phyloP scores from a whole-genome alignment of 2,113 vertebrate species.

The Thunnus maccoyii region DNA sequence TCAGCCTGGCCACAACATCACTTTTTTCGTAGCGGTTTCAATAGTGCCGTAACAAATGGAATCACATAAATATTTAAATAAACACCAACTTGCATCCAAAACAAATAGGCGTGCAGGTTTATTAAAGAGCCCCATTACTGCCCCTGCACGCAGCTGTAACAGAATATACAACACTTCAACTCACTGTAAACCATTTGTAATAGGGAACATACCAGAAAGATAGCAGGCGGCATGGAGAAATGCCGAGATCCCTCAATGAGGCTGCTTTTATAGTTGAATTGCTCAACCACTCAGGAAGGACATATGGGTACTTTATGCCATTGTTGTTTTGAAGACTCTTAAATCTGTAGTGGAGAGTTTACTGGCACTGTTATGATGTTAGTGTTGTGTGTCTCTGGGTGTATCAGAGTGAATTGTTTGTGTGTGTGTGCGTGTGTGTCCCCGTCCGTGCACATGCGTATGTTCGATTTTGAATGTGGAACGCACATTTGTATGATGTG shows the following conservation, averaged over 20 bases:
- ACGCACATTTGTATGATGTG: constrained; percentile 39
- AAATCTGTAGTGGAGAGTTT: constrained; percentile 27
- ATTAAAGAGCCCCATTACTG: constrained; percentile 58
- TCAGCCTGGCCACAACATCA: not conserved
- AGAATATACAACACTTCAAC: constrained; percentile 79
- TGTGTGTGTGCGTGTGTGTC: not conserved
- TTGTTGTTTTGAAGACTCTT: constrained; percentile 29
- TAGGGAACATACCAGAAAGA: constrained; percentile 73
- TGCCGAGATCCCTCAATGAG: constrained; percentile 6
- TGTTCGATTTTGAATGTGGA: not conserved
- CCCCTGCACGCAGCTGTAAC: constrained; percentile 70
- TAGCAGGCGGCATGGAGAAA: constrained; percentile 46
- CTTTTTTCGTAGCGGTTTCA: constrained; percentile 30
- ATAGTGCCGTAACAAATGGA: constrained; percentile 65
- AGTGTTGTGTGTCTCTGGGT: constrained; percentile 16
- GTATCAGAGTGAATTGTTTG: not conserved
- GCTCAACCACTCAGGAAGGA: constrained; percentile 42
- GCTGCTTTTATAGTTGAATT: constrained; percentile 49
- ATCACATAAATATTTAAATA: constrained; percentile 80
- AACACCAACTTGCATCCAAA: constrained; percentile 78
- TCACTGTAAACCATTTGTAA: constrained; percentile 78
- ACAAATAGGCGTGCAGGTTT: constrained; percentile 74
- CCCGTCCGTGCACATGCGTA: not conserved
- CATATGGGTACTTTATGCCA: constrained; percentile 9
- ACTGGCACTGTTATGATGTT: constrained; percentile 19